These are phyloP conservation scores for Dasyprocta punctata DNA, from an alignment of 2,113 vertebrate species.

Conservation along the genomic window DNA sequence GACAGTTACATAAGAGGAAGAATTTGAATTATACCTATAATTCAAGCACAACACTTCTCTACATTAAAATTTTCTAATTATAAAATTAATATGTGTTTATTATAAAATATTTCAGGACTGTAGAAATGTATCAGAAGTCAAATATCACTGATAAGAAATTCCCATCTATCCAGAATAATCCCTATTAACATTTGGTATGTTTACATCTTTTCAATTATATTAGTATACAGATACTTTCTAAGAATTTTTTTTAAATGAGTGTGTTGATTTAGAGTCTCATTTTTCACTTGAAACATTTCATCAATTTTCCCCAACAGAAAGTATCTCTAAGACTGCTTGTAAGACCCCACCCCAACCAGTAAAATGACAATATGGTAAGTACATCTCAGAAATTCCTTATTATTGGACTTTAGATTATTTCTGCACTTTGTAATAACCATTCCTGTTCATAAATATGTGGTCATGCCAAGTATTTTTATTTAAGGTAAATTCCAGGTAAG, in stretches of 20 bases:
- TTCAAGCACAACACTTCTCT: no score
- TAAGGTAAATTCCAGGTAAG: neutral
- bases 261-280: neutral
- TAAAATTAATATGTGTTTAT: constrained; percentile 10
- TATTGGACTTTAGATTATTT: constrained; percentile 11
- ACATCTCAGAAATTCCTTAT: neutral
- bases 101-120: neutral
- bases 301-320: neutral
- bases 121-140: neutral
- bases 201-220: neutral
- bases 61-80: constrained; percentile 16
- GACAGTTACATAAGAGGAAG: neutral
- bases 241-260: neutral
- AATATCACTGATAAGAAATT: neutral
- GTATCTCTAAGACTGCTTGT: neutral
- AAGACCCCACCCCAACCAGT: neutral
- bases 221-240: neutral
- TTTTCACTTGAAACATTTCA: constrained; percentile 49
- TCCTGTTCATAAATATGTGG: neutral
- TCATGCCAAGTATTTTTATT: neutral
- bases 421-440: neutral
- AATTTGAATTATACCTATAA: neutral
- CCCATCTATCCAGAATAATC: neutral
- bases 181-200: neutral
- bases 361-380: neutral